These are phyloP conservation scores for Percopsis omiscomaycus DNA, from an alignment of 2,797 vertebrate genomes.

Conservation along the genomic window DNA sequence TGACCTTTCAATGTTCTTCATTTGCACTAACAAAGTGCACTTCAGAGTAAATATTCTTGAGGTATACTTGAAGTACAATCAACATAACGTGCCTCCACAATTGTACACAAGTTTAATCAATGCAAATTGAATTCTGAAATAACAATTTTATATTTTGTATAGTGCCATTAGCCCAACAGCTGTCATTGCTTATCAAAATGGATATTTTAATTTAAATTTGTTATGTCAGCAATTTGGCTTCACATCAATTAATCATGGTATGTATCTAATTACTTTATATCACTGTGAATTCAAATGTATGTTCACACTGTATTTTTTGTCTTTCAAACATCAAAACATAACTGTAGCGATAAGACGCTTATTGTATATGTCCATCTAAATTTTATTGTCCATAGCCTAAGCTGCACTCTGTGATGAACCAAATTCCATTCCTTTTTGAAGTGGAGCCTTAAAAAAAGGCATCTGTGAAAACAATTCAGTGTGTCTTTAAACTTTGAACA, in stretches of 20 bases:
- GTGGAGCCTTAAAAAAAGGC: slow-evolving; percentile 81
- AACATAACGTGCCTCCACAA: slow-evolving; percentile 57
- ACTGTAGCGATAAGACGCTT: background rate
- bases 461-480: slow-evolving; percentile 95
- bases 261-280: too few species aligned
- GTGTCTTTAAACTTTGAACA: slow-evolving; percentile 89
- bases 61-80: slow-evolving; percentile 68
- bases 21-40: slow-evolving; percentile 75
- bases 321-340: background rate
- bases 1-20: slow-evolving; percentile 56
- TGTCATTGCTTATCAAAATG: slow-evolving; percentile 14
- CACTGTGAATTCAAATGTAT: too few species aligned
- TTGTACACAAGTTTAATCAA: slow-evolving; percentile 76
- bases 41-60: slow-evolving; percentile 68
- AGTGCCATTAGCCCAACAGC: slow-evolving; percentile 38
- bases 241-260: too few species aligned
- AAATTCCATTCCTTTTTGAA: slow-evolving; percentile 84
- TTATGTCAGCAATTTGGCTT: background rate
- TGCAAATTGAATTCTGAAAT: slow-evolving; percentile 71
- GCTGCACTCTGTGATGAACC: slow-evolving; percentile 64
- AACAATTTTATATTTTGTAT: slow-evolving; percentile 64
- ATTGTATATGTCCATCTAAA: slow-evolving; percentile 47
- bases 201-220: slow-evolving; percentile 8
- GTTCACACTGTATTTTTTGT: too few species aligned
- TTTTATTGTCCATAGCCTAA: slow-evolving; percentile 70